Evolutionary conservation across 2,797 vertebrate genomes (phyloP).

Genomic region (Danio kyathit): DNA sequence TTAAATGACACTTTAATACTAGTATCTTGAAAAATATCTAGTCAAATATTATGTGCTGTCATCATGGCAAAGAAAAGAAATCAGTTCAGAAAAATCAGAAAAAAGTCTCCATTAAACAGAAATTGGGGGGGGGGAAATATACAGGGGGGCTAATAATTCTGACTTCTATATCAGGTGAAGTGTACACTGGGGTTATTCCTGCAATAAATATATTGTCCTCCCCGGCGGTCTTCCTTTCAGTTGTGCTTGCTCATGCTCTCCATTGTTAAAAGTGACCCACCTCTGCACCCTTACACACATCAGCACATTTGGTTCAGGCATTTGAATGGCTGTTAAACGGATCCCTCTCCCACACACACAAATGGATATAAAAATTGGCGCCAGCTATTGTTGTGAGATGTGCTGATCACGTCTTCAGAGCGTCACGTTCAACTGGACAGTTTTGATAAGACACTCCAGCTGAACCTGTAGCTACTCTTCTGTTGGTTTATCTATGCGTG

Average conservation of each 20-base stretch:
- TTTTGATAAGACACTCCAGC: slow-evolving; percentile 2
- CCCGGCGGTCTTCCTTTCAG: not conserved
- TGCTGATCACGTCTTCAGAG: slow-evolving; percentile 4
- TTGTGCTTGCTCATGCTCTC: slow-evolving; percentile 17
- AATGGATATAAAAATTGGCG: not conserved
- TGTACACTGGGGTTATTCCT: not conserved
- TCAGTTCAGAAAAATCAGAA: too few species aligned
- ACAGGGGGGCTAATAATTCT: too few species aligned
- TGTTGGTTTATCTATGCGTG: not conserved
- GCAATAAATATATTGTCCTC: not conserved
- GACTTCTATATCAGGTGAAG: not conserved
- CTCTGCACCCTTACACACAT: not conserved
- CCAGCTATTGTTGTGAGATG: slow-evolving; percentile 13
- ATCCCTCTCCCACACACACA: slow-evolving; percentile 5
- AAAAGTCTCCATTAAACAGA: too few species aligned
- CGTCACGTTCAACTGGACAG: slow-evolving; percentile 10
- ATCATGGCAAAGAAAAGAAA: too few species aligned
- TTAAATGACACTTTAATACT: too few species aligned
- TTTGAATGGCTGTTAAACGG: not conserved
- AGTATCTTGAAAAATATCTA: too few species aligned
- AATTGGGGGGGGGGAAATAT: too few species aligned
- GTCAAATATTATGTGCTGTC: too few species aligned
- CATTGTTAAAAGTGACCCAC: slow-evolving; percentile 40
- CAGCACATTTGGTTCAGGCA: slow-evolving; percentile 9
- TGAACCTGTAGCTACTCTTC: slow-evolving; percentile 4